A percentile compares a stretch with the other conserved stretches of the same genome.
phyloP scores from a whole-genome alignment of 1,140 invertebrate species.

The Tenebrio molitor region DNA sequence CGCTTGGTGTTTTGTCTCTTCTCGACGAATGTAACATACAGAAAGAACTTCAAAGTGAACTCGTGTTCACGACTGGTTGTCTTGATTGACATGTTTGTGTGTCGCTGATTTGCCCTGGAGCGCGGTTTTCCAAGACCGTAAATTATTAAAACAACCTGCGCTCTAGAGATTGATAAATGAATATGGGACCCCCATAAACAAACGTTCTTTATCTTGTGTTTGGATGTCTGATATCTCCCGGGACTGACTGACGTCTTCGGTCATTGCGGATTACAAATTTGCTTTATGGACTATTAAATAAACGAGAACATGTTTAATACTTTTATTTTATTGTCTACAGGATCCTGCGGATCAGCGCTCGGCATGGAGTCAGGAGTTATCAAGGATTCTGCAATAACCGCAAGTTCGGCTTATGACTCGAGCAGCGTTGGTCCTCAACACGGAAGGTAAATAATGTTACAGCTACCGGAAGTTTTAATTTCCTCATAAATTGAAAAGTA shows the following conservation, averaged over 20 bases:
- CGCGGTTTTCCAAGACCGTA: slow-evolving; percentile 36
- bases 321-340: slow-evolving; percentile 68
- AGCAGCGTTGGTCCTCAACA: slow-evolving; percentile 78
- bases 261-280: slow-evolving; percentile 16
- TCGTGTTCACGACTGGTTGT: slow-evolving; percentile 44
- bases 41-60: slow-evolving; percentile 48
- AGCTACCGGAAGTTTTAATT: slow-evolving; percentile 6
- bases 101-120: slow-evolving; percentile 45
- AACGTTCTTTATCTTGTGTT: slow-evolving; percentile 38
- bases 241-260: background rate
- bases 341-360: slow-evolving; percentile 75
- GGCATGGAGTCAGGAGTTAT: slow-evolving; percentile 83
- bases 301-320: slow-evolving; percentile 27
- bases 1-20: slow-evolving; percentile 31
- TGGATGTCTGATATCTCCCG: slow-evolving; percentile 4
- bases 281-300: slow-evolving; percentile 28
- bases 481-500: background rate
- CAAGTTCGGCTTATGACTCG: slow-evolving; percentile 82
- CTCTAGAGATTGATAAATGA: slow-evolving; percentile 48
- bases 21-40: slow-evolving; percentile 22
- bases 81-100: slow-evolving; percentile 52
- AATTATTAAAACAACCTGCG: slow-evolving; percentile 52
- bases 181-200: slow-evolving; percentile 47
- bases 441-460: slow-evolving; percentile 61
- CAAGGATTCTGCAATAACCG: slow-evolving; percentile 76